Evolutionary conservation across 92 coral and sea anemone species (phyloP), one percentile per base, ranked within the genome.

Genomic region (Palythoa heliodiscus): DNA sequence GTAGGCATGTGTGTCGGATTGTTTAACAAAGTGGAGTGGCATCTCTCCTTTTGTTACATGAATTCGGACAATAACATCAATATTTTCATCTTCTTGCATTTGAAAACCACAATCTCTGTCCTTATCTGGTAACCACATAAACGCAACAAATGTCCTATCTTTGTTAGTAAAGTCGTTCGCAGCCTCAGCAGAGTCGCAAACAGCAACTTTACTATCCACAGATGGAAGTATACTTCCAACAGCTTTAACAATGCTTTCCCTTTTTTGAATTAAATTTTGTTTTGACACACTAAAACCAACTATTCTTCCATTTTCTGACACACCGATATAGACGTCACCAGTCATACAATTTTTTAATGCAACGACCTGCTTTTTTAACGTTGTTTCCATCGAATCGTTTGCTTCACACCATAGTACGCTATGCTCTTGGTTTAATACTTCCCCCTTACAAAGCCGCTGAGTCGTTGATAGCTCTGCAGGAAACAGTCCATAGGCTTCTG

Each of bases 291-390:
- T 83, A 29, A 86, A 23, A 3, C 97, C 97, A 16, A 50, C 25
- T 35, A 87, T 43, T 77, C 64, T 39, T 19, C 97, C 94, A 52
- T 75, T 82, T 19, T 66, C 76, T 61, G 60, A 64, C 6, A 93
- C 92, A 69, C 97, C 97, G 37, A 93, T 81, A 63, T 83, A 85
- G 48, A 93, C 82, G 25, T 93, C 94, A 15, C 97, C 97, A 53
- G 90, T 83, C 40, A 8, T 24, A 73, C 93, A 87, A 71, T 93
- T 93, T 55, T 87, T 93, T 43, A 91, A 89, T 47, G 97, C 97
- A 14, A 93, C 93, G 6, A 67, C 90, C 25, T 76, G 66, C 52
- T 89, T 90, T 70, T 75, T 91, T 2, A 69, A 22, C 17, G 87
- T 82, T 61, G 82, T 85, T 4, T 89, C 87, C 11, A 43, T 24